Evolutionary conservation across 2,113 vertebrate species (phyloP), one percentile per base, ranked within the genome.

Genomic region (Astur gentilis): DNA sequence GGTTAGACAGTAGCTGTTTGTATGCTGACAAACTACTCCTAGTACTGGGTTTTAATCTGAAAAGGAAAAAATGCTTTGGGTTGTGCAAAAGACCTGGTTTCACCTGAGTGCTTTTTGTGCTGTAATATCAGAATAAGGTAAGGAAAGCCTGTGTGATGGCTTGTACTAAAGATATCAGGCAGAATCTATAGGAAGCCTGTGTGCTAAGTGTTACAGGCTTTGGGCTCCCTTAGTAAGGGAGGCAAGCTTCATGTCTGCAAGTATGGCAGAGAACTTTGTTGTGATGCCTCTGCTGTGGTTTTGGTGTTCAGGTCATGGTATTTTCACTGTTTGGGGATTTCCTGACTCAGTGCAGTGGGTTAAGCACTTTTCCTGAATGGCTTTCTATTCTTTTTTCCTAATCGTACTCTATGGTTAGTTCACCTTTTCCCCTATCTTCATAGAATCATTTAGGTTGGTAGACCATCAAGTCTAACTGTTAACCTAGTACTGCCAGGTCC

Each of bases 311-410:
- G 29, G 34, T 89, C 10, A 14, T 29, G 12, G 26, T 21, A 14
- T 73, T 78, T 44, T 70, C 8, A 16, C 19, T 93, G 36, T 27
- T 34, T 13, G 5, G 4, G 4, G 16, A 8, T 55, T 84, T 83
- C 13, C 34, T 89, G 34, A 13, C 11, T 61, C 5, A 23, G 6
- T 25, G 3, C 7, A 67, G 15, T 32, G 20, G 2, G 5, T 36
- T 82, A 86, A 80, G 20, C 8, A 7, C 36, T 45, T 54, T 34
- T 40, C 36, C 45, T 70, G 16, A 57, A 21, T 52, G 16, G 3
- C 0, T 4, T 18, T 29, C 7, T 45, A 0, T 4, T 44, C 6
- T 18, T 20, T 29, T 10, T 3, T 10, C 1, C 14, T 18, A 4
- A 1, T 11, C 2, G 31, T 83, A 8, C 14, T 90, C 16, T 40